A percentile compares a stretch with the other conserved stretches of the same genome.
Conservation (phyloP, 2,888 invertebrate species). For the Toxonevra muliebris region DNA sequence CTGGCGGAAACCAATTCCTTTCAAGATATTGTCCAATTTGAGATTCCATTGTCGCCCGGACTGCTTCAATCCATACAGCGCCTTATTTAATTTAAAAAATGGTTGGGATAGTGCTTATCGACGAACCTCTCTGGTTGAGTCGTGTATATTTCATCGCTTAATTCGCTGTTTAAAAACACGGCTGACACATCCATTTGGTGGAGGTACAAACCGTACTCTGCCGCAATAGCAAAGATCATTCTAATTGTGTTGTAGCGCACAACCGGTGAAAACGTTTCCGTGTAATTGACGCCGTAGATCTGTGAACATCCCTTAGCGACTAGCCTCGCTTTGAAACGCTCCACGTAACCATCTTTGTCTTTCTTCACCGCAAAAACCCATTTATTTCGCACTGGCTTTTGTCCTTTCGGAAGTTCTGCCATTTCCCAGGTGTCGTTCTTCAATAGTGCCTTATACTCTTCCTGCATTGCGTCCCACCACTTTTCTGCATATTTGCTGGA, state of each 20-base stretch:
- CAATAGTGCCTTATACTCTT: slow-evolving; percentile 32
- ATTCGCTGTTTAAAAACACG: slow-evolving; percentile 18
- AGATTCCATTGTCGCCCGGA: slow-evolving; percentile 31
- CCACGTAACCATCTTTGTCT: slow-evolving; percentile 22
- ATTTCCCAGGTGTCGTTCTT: slow-evolving; percentile 32
- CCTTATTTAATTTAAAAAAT: slow-evolving; percentile 31
- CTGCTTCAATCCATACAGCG: slow-evolving; percentile 28
- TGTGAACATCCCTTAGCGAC: slow-evolving; percentile 25
- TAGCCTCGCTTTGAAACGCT: slow-evolving; percentile 27
- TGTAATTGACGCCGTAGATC: slow-evolving; percentile 9
- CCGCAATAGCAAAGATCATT: slow-evolving; percentile 19
- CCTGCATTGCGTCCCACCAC: slow-evolving; percentile 37
- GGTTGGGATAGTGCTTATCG: slow-evolving; percentile 16
- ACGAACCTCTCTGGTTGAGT: slow-evolving; percentile 30
- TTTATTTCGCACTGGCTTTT: slow-evolving; percentile 1
- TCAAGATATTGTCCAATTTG: slow-evolving; percentile 26
- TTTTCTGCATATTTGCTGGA: slow-evolving; percentile 23
- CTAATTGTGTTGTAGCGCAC: slow-evolving; percentile 27
- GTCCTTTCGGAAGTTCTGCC: slow-evolving; percentile 20
- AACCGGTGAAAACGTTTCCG: slow-evolving; percentile 28
- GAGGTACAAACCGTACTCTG: slow-evolving; percentile 23
- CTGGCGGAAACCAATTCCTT: slow-evolving; percentile 19
- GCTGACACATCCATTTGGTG: slow-evolving; percentile 22
- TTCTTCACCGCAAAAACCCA: slow-evolving; percentile 27
- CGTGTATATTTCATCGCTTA: slow-evolving; percentile 29